Percentiles rank a stretch among this genome's conserved stretches.
Conservation (phyloP, 2,888 invertebrate genomes). For the Apodemia mormo region DNA sequence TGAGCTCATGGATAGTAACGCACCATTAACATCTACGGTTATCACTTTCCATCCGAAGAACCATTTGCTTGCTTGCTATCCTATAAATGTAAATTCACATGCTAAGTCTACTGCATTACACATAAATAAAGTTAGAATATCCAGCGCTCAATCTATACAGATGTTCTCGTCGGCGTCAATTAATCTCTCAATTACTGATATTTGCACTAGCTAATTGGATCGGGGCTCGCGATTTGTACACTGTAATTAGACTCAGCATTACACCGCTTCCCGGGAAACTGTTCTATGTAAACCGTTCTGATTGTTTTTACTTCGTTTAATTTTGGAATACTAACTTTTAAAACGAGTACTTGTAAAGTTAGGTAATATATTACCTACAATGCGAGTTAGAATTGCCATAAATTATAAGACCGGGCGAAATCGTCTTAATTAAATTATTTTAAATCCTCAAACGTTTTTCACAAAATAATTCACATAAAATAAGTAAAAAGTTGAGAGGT, state of each 20-base stretch:
- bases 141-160: slow-evolving; percentile 24
- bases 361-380: too few relatives aligned
- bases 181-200: slow-evolving; percentile 65
- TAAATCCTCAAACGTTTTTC: too few relatives aligned
- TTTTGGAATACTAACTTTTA: slow-evolving; percentile 33
- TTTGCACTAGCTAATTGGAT: slow-evolving; percentile 68
- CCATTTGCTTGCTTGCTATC: too few relatives aligned
- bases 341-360: not conserved
- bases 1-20: too few relatives aligned
- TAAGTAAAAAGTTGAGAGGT: too few relatives aligned
- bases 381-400: too few relatives aligned
- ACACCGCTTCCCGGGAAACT: not conserved
- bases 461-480: too few relatives aligned
- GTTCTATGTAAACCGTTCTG: not conserved
- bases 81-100: too few relatives aligned
- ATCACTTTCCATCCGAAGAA: too few relatives aligned
- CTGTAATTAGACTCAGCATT: slow-evolving; percentile 28
- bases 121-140: not conserved
- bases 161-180: slow-evolving; percentile 45
- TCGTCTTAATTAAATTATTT: too few relatives aligned
- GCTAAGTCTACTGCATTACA: not conserved
- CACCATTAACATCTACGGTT: too few relatives aligned
- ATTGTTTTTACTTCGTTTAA: not conserved
- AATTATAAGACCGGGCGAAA: too few relatives aligned
- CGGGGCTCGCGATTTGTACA: slow-evolving; percentile 46